Evolutionary conservation across 2,888 invertebrate species (phyloP), one percentile per base, ranked within the genome.

Genomic region (Choristoneura rosaceana): DNA sequence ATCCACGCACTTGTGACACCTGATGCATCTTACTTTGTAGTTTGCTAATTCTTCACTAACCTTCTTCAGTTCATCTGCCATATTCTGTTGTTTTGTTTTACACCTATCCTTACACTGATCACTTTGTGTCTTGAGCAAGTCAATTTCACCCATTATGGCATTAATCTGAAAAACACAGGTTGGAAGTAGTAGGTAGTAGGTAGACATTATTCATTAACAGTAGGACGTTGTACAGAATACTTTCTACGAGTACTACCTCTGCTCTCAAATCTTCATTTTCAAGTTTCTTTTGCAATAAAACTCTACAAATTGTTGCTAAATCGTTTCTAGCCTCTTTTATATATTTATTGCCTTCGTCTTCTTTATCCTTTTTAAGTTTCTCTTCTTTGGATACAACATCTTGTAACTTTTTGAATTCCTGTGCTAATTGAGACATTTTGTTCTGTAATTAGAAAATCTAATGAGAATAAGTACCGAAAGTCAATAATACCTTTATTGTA

Each of bases 281-380:
- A 12, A 94, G 79, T 81, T 85, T 91, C 78, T 90, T 92, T 75
- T 88, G 83, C 14, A 93, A 69, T 17, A 93, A 76, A 15, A 84
- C 74, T 74, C 83, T 88, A 71, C 86, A 89, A n/a, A 91, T 82
- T 74, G 88, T 89, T 62, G 89, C 86, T 47, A 93, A 77, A 41
- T 92, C 91, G 1, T 85, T 85, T 74, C 93, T 87, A 2, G 90
- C 89, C 61, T 90, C 90, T 76, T 86, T 89, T 1, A 93, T 79
- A 62, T 80, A 86, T 14, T 74, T 74, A 1, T 70, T 80, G 0
- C 90, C 91, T 78, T 92, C 88, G 0, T 76, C n/a, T 80, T 90
- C 90, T 75, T 91, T 92, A 0, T 77, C 70, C 4, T 61, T 43
- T 74, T 90, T 92, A 25, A 65, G n/a, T 58, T 78, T 77, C 5